Base-by-base conservation (phyloP, 1,140 invertebrate species). In the Drosophila novamexicana region DNA sequence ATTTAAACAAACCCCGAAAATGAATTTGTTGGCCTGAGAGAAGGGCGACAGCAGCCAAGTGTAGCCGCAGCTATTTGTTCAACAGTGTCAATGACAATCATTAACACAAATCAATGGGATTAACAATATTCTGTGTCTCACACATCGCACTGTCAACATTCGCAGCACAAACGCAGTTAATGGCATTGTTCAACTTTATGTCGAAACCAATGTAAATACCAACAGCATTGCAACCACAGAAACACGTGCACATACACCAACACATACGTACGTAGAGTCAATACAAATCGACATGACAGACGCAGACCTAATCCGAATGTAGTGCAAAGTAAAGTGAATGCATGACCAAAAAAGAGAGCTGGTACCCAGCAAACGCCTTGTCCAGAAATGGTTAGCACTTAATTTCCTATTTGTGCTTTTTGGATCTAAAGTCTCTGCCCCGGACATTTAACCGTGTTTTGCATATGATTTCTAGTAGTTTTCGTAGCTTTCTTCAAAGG, bases 101-200 rank as follows among this genome's bases (percentile, higher is more conserved):
- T 86, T 86, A 88, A 88, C 83, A 86, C 68, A 82, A 82, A 88
- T 77, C 79, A 88, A 75, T 77, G 50, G 69, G 79, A 86, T 79
- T 79, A 75, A 77, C 79, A 82, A 82, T 84, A 85, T 82, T 82
- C 22, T 75, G 71, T 36, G 54, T 68, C 49, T 32, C 68, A 69
- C 50, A 49, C 56, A 63, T 14, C 45, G 9, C 29, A 6, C 14
- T 18, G 29, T 14, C 36, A 57, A 47, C 49, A 65, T 29, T 36
- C 1, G 22, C 18, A 59, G 47, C 5, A 32, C 49, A 32, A n/a
- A 7, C 32, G 18, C 22, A 39, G 61, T 66, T 73, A 80, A 62
- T 40, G 66, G 71, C 65, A 75, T 82, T 77, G 71, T 64, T 82
- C 58, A 83, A 83, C 80, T 80, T 80, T 81, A 54, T 58, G 56